These are phyloP conservation scores for Calyptomena viridis DNA, from an alignment of 2,113 vertebrate species.

Conservation along the genomic window DNA sequence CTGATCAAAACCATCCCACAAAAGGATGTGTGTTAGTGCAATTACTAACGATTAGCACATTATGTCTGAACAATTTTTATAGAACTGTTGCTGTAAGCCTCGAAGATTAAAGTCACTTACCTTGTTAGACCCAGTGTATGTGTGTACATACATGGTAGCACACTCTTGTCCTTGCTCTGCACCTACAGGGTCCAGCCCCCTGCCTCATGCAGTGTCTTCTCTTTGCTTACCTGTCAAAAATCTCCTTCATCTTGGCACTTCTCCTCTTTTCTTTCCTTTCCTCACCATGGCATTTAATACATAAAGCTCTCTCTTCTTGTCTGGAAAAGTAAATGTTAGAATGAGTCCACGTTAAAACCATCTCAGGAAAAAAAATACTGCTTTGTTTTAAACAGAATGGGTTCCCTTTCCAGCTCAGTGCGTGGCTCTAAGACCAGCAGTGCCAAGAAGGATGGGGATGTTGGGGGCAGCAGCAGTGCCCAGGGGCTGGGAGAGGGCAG, in stretches of 20 bases:
- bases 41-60: not conserved
- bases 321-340: not conserved
- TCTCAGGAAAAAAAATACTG: not conserved
- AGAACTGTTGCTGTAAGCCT: not conserved
- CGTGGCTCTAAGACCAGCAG: not conserved
- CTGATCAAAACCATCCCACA: not conserved
- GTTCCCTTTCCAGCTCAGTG: not conserved
- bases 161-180: not conserved
- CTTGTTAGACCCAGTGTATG: not conserved
- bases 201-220: not conserved
- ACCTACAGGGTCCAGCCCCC: not conserved
- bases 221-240: not conserved
- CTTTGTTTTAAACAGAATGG: not conserved
- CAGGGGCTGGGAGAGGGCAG: not conserved
- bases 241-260: not conserved
- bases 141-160: not conserved
- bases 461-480: not conserved
- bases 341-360: not conserved
- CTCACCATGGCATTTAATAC: not conserved
- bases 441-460: not conserved
- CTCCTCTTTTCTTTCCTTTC: not conserved
- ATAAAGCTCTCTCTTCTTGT: not conserved
- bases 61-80: not conserved
- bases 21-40: fast-evolving
- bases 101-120: not conserved